Evolutionary conservation across 2,113 vertebrate species (phyloP).

Genomic region (Pedionomus torquatus): DNA sequence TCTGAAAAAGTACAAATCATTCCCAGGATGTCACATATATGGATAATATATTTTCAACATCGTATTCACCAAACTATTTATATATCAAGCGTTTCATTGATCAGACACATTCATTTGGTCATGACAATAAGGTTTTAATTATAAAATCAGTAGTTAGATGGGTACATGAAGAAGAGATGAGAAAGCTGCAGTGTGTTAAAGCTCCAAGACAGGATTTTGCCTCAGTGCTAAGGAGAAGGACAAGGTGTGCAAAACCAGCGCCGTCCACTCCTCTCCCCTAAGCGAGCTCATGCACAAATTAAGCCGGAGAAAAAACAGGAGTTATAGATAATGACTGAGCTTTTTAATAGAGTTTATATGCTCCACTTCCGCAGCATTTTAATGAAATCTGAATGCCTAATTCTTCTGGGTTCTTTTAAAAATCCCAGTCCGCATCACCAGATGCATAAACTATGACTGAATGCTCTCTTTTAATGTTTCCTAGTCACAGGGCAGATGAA

Average conservation of each 20-base stretch:
- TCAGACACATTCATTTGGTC: neutral
- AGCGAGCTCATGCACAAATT: neutral
- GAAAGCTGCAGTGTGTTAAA: neutral
- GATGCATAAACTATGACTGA: slow-evolving; percentile 30
- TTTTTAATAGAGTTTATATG: slow-evolving; percentile 42
- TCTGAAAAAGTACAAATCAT: neutral
- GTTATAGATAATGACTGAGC: slow-evolving; percentile 17
- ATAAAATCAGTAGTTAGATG: neutral
- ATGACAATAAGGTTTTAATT: neutral
- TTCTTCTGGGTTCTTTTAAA: slow-evolving; percentile 43
- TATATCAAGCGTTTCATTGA: neutral
- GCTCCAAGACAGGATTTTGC: neutral
- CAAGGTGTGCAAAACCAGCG: neutral
- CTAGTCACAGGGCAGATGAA: slow-evolving; percentile 15
- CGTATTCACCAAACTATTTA: neutral
- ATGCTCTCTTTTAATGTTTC: neutral
- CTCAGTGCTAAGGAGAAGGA: neutral
- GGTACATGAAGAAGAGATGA: neutral
- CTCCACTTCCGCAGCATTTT: slow-evolving; percentile 47
- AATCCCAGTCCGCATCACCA: neutral
- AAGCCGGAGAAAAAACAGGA: neutral
- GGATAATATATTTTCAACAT: neutral
- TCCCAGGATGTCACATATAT: neutral
- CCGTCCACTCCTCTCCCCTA: neutral
- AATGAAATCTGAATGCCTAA: slow-evolving; percentile 42